Percentiles rank a stretch among this genome's conserved stretches.
These are phyloP conservation scores for Passer montanus DNA, from an alignment of 2,113 vertebrate genomes.

Conservation along the genomic window DNA sequence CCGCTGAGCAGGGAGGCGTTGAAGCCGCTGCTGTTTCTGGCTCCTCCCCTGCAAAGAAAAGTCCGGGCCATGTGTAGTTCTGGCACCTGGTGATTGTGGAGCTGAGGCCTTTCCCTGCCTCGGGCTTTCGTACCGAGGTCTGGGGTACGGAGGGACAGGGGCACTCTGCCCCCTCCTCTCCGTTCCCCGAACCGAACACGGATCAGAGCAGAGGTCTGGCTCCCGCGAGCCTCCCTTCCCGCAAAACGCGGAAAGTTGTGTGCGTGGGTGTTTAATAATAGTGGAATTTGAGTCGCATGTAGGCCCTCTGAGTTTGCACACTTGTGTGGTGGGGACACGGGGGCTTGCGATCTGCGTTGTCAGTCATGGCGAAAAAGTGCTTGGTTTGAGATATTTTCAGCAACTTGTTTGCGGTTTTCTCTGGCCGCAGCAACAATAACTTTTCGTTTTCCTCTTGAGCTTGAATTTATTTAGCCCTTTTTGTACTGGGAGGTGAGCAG, in stretches of 20 bases:
- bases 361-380: background rate
- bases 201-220: background rate
- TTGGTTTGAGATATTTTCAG: background rate
- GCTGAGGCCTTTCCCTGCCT: background rate
- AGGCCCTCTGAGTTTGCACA: background rate
- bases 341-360: background rate
- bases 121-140: background rate
- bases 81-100: background rate
- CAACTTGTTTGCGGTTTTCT: background rate
- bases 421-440: background rate
- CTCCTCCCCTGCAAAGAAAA: conserved; percentile 45
- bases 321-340: background rate
- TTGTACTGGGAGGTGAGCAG: background rate
- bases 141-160: background rate
- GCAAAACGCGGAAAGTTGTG: background rate
- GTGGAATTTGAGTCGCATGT: background rate
- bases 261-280: conserved; percentile 3
- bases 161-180: background rate
- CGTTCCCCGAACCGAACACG: rapidly evolving
- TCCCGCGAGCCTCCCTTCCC: background rate
- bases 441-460: background rate
- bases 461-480: background rate
- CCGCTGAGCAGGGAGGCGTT: background rate
- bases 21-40: background rate
- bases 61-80: background rate